Evolutionary conservation across 1,140 invertebrate genomes (phyloP).

Genomic region (Tigriopus japonicus): DNA sequence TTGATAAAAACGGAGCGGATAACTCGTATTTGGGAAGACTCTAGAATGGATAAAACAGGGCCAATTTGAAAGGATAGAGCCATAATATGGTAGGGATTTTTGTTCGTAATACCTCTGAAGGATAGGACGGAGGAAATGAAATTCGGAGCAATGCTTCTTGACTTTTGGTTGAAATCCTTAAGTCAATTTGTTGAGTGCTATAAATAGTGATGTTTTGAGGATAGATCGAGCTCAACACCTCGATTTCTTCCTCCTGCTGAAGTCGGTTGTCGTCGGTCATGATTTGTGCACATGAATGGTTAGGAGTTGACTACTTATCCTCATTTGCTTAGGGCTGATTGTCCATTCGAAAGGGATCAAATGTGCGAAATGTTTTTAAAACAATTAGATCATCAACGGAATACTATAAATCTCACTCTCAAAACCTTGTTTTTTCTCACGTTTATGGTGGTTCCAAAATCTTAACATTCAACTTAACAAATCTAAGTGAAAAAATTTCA

Average conservation of each 20-base stretch:
- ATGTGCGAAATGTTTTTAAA: no score
- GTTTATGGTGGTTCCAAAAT: no score
- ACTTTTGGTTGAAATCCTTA: background rate
- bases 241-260: conserved; percentile 11
- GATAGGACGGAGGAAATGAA: conserved; percentile 15
- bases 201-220: background rate
- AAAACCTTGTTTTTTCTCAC: no score
- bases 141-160: background rate
- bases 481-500: no score
- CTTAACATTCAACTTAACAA: no score
- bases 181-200: background rate
- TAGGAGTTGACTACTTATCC: no score
- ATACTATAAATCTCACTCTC: no score
- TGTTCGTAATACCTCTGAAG: conserved; percentile 23
- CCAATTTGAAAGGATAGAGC: no score
- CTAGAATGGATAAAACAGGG: conserved; percentile 43
- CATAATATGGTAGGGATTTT: no score
- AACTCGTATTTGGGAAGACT: conserved; percentile 46
- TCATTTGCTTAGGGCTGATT: no score
- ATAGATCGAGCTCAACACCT: conserved; percentile 10
- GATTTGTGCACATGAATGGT: background rate
- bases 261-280: background rate
- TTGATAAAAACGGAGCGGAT: conserved; percentile 46
- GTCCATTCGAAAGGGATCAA: no score
- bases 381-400: no score